Evolutionary conservation across 2,113 vertebrate genomes (phyloP).

Genomic region (Scopus umbretta): DNA sequence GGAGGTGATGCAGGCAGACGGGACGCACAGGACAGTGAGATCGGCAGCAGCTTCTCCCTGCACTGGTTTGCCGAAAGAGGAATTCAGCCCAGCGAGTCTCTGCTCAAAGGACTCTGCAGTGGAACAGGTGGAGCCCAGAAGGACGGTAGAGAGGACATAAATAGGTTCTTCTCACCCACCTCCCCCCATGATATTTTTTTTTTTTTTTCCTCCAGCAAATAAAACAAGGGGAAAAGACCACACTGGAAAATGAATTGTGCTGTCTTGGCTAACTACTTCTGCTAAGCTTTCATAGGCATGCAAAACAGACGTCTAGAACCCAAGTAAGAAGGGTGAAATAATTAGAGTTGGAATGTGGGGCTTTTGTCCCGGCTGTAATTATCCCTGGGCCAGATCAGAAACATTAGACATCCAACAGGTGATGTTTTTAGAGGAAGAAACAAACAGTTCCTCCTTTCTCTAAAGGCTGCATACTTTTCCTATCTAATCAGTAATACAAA

Average conservation of each 20-base stretch:
- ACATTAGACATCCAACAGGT: constrained; percentile 35
- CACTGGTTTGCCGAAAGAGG: background rate
- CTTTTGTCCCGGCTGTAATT: constrained; percentile 30
- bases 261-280: background rate
- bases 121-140: background rate
- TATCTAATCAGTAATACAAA: constrained; percentile 46
- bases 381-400: constrained; percentile 19
- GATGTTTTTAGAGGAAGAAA: constrained; percentile 15
- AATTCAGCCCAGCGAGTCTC: background rate
- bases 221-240: background rate
- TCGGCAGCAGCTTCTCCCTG: background rate
- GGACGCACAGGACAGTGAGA: background rate
- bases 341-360: constrained; percentile 22
- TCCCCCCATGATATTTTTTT: no score
- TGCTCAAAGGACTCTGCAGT: background rate
- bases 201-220: background rate
- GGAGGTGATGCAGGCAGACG: rapidly evolving
- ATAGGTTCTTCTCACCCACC: background rate
- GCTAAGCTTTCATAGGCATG: background rate
- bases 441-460: constrained; percentile 38
- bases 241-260: background rate
- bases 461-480: constrained; percentile 39
- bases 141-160: background rate
- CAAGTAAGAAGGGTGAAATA: background rate
- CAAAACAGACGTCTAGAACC: background rate